Conservation (phyloP, 1,140 invertebrate species). For the Gryon sp. region DNA sequence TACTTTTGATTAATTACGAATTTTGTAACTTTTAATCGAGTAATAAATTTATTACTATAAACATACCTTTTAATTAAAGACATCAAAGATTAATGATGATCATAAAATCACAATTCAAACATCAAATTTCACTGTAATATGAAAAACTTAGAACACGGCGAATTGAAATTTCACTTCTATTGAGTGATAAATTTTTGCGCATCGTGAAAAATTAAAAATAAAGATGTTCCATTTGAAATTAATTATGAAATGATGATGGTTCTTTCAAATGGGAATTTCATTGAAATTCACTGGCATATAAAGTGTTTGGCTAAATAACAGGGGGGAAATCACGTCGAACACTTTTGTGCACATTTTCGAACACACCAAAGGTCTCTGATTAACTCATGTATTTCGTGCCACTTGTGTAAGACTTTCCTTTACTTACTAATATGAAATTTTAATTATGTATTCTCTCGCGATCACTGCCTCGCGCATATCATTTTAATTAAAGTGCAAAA, state of each 20-base stretch:
- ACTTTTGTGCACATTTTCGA: conserved; percentile 42
- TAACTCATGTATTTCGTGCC: conserved; percentile 33
- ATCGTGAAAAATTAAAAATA: too few species aligned
- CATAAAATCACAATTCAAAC: too few species aligned
- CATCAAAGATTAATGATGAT: too few species aligned
- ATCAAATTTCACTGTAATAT: too few species aligned
- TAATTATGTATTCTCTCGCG: conserved; percentile 2
- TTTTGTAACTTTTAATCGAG: too few species aligned
- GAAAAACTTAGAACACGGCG: too few species aligned
- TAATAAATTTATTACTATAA: too few species aligned
- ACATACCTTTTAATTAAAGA: too few species aligned
- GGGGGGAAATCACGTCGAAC: conserved; percentile 43
- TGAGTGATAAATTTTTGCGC: too few species aligned
- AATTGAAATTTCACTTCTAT: too few species aligned
- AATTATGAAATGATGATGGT: conserved; percentile 2
- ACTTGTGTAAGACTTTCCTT: conserved; percentile 34
- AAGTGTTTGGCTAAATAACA: conserved; percentile 47
- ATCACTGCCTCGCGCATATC: conserved; percentile 23
- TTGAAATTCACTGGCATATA: conserved; percentile 1
- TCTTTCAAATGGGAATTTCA: conserved; percentile 2
- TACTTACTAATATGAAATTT: conserved; percentile 7
- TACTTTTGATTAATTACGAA: too few species aligned
- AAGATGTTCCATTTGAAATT: neutral
- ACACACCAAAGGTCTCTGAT: conserved; percentile 39
- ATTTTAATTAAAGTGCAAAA: conserved; percentile 49